Percentiles rank a stretch among this genome's conserved stretches.
Evolutionary conservation across 2,888 invertebrate genomes (phyloP).

Genomic region (Ichneumoninae sp.): DNA sequence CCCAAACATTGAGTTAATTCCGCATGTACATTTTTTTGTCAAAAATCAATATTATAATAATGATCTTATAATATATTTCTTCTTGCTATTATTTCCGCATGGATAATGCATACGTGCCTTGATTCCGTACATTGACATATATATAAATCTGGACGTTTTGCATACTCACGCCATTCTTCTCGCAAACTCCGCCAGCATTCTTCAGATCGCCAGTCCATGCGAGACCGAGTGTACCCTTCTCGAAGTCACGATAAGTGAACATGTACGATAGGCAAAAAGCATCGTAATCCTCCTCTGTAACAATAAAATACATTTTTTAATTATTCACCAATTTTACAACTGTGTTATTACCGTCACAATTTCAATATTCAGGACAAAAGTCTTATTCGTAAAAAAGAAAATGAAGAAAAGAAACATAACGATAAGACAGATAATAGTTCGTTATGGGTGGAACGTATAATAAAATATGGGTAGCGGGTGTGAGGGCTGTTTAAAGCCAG

Average conservation of each 20-base stretch:
- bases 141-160: too few relatives aligned
- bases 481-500: background rate
- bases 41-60: too few relatives aligned
- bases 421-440: background rate
- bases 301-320: background rate
- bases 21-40: too few relatives aligned
- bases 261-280: slow-evolving; percentile 98
- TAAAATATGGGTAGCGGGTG: slow-evolving; percentile 1
- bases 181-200: slow-evolving; percentile 98
- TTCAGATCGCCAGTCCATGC: slow-evolving; percentile 98
- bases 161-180: slow-evolving; percentile 93
- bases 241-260: slow-evolving; percentile 98
- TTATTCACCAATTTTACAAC: background rate
- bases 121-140: too few relatives aligned
- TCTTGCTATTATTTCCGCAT: too few relatives aligned
- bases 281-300: slow-evolving; percentile 97
- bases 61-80: too few relatives aligned
- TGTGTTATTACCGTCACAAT: background rate
- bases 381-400: background rate
- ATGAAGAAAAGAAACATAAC: background rate
- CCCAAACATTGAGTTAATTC: too few relatives aligned
- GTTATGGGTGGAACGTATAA: background rate
- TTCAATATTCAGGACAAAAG: background rate
- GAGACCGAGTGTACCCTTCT: slow-evolving; percentile 96
- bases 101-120: too few relatives aligned